Percentiles rank a stretch among this genome's conserved stretches.
These are phyloP conservation scores for Drosophila funebris DNA, from an alignment of 1,140 invertebrate species.

Conservation along the genomic window DNA sequence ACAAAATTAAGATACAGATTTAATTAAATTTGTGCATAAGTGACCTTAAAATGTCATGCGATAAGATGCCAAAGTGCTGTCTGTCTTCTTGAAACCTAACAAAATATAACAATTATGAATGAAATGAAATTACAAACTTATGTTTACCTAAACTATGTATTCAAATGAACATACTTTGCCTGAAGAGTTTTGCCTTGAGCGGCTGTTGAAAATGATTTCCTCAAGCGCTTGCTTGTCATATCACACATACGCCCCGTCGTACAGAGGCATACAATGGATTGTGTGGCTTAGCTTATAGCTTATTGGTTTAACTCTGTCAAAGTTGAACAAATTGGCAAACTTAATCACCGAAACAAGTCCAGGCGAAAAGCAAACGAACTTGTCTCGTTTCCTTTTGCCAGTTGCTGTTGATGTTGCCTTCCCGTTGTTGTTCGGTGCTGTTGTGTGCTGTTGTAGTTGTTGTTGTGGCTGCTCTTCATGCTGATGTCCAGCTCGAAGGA, in stretches of 20 bases:
- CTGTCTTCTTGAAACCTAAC: too few species aligned
- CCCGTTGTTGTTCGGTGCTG: too few species aligned
- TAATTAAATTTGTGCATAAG: too few species aligned
- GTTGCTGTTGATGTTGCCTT: background rate
- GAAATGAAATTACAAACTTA: too few species aligned
- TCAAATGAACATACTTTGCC: too few species aligned
- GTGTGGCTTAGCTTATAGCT: slow-evolving; percentile 7
- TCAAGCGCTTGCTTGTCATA: background rate
- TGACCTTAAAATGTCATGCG: too few species aligned
- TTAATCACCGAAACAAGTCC: slow-evolving; percentile 64
- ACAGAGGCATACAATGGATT: slow-evolving; percentile 9
- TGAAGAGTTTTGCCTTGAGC: background rate
- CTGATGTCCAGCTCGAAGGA: slow-evolving; percentile 47
- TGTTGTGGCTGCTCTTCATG: too few species aligned
- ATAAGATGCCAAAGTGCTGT: too few species aligned
- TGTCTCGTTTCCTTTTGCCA: slow-evolving; percentile 17
- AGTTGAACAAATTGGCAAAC: slow-evolving; percentile 46
- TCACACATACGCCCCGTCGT: slow-evolving; percentile 11
- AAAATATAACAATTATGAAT: too few species aligned
- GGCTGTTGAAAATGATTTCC: background rate
- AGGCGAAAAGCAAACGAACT: slow-evolving; percentile 33
- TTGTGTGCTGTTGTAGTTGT: background rate
- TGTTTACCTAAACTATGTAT: too few species aligned
- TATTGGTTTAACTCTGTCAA: slow-evolving; percentile 43
- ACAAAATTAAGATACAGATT: too few species aligned